Percentiles rank a stretch among this genome's conserved stretches.
These are phyloP conservation scores for Mechanitis messenoides DNA, from an alignment of 2,888 invertebrate species.

Conservation along the genomic window DNA sequence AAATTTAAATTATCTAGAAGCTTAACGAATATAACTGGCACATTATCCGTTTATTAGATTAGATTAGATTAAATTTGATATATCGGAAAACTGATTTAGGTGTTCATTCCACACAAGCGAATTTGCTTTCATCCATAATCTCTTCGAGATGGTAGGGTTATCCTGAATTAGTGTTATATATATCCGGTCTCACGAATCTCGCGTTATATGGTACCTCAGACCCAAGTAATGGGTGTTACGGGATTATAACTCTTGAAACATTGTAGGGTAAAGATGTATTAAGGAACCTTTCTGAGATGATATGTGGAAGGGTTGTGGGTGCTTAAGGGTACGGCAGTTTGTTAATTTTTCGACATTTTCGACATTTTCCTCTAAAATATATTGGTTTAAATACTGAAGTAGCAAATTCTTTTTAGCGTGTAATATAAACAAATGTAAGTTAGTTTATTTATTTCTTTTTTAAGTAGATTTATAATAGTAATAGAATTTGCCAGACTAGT, in stretches of 20 bases:
- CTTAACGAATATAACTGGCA: too few species aligned
- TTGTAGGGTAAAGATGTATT: conserved; percentile 5
- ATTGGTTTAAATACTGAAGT: neutral
- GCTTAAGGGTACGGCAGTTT: neutral
- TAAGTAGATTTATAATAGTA: too few species aligned
- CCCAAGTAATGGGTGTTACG: neutral
- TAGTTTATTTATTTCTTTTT: too few species aligned
- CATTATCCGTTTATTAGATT: too few species aligned
- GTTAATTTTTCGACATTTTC: neutral
- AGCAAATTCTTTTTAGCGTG: too few species aligned
- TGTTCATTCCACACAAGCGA: neutral
- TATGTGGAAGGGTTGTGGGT: neutral
- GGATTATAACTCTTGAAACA: conserved; percentile 4
- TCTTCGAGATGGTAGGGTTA: conserved; percentile 24
- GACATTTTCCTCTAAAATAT: neutral
- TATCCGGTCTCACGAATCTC: conserved; percentile 15
- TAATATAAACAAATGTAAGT: too few species aligned
- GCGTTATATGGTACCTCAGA: neutral
- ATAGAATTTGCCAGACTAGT: too few species aligned
- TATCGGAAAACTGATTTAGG: neutral
- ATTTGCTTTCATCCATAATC: conserved; percentile 13
- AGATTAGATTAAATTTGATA: too few species aligned
- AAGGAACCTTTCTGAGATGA: conserved; percentile 6
- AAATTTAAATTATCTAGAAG: too few species aligned
- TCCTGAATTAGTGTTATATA: conserved; percentile 34